Base-by-base conservation (phyloP, 1,140 invertebrate genomes). In the Heliothis subflexa region DNA sequence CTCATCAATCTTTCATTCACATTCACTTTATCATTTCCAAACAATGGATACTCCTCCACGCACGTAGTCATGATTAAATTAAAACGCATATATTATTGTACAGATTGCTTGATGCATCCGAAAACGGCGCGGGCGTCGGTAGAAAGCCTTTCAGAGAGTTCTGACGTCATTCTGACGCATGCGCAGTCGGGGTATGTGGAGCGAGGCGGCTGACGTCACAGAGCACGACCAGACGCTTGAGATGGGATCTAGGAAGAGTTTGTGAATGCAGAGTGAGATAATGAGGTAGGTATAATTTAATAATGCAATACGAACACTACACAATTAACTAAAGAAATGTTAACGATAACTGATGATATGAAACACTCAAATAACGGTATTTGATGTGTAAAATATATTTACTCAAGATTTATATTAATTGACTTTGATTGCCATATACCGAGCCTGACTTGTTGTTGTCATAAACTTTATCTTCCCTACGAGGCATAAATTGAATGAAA, bases 161-260 rank as follows among this genome's bases (percentile, higher is more conserved):
- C 47, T 57, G 52, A 73, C 28, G 70, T 72, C 28, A 55, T 33
- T 18, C 4, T 72, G 70, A 72, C 70, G 70, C 70, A 72, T 52
- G 52, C 55, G 52, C 40, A 52, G 70, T 5, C 52, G 28, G 33
- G 16, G 52, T 72, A 72, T 72, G 33, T 52, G 50, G 21, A 45
- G 25, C 70, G 70, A 57, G 52, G 55, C 70, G 10, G 52, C 33
- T 55, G 50, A 55, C 70, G 28, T 40, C 70, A 57, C 52, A 45
- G 28, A 16, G 33, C 12, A 57, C 10, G 14, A n/a, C n/a, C n/a
- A n/a, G n/a, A n/a, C n/a, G n/a, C 52, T 57, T 18, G 5, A 12
- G 40, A 72, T 52, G 12, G 33, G 33, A 64, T 40, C n/a, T 33
- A 45, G 25, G 87, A 83, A 16, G 33, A 33, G 5, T 62, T n/a